Evolutionary conservation across 2,113 vertebrate species (phyloP), one percentile per base, ranked within the genome.

Genomic region (Coreoperca whiteheadi): DNA sequence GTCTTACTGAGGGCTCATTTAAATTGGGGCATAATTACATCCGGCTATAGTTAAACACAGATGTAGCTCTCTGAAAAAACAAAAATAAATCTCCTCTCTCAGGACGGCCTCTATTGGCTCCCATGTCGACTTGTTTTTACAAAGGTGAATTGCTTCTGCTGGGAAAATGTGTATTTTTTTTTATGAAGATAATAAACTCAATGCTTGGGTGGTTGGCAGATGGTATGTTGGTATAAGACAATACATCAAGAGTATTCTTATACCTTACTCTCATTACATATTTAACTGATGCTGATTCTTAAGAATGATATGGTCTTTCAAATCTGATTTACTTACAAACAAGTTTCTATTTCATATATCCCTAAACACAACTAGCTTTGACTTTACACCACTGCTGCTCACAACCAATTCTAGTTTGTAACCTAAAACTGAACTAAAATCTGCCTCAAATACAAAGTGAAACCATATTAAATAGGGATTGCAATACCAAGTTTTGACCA

Each of bases 111-210:
- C 59, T 28, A 12, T 18, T 51, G 69, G 21, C 74, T 79, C 63
- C 32, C 28, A 12, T 39, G 68, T 48, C 70, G 53, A 84, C 39
- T 50, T 48, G 74, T 73, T 83, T 73, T 83, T 72, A 77, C 48
- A 10, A 48, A 77, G 48, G 69, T 23, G 16, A 63, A 20, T 53
- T 59, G 50, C 54, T 81, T 77, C 37, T 16, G 12, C 39, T 25
- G 25, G 8, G 21, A 68, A 25, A 34, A 46, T 34, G 75, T 3
- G 6, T 28, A 4, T 56, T 15, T 51, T 43, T n/a, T 66, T 77
- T 81, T 46, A 79, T 74, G 21, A 63, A 56, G 28, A 15, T 25
- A 79, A 74, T 68, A 72, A 73, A 81, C 21, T 39, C 14, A 72
- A 60, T 21, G 30, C 21, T 53, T 50, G 30, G 32, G 15, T 77